Conservation (phyloP, 2,888 invertebrate genomes). For the Stenichneumon culpator region DNA sequence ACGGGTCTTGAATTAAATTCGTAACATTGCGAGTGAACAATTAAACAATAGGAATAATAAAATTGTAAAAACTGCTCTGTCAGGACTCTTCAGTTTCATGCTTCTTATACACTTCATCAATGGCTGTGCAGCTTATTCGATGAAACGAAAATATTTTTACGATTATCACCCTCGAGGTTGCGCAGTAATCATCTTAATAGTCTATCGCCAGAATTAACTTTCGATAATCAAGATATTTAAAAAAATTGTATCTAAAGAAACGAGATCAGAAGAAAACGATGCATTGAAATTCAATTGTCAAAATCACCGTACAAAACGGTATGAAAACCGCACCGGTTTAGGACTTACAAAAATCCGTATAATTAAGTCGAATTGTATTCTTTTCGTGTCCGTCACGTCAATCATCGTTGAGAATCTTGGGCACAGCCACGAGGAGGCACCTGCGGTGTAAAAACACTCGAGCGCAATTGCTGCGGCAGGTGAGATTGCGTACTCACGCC, state of each 20-base stretch:
- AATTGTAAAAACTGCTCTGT: too few relatives aligned
- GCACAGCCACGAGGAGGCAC: not conserved
- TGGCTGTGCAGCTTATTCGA: not conserved
- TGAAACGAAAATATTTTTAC: not conserved
- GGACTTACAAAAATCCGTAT: not conserved
- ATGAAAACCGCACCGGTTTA: not conserved
- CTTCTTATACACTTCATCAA: not conserved
- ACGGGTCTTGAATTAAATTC: too few relatives aligned
- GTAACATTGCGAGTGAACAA: too few relatives aligned
- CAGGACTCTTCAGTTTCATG: too few relatives aligned
- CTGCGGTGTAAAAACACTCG: conserved; percentile 6
- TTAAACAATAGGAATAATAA: too few relatives aligned
- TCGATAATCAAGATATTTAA: too few relatives aligned
- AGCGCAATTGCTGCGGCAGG: conserved; percentile 56
- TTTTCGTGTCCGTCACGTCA: not conserved
- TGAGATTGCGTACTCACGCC: conserved; percentile 67
- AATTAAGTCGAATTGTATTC: not conserved
- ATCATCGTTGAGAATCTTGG: conserved; percentile 9
- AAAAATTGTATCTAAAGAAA: not conserved
- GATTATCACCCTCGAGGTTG: not conserved
- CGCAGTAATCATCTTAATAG: not conserved
- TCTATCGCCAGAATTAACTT: not conserved
- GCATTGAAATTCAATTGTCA: not conserved
- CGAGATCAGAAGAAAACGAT: not conserved
- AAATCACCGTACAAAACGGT: not conserved